Conservation (phyloP, 2,113 vertebrate genomes). For the Zapornia atra region DNA sequence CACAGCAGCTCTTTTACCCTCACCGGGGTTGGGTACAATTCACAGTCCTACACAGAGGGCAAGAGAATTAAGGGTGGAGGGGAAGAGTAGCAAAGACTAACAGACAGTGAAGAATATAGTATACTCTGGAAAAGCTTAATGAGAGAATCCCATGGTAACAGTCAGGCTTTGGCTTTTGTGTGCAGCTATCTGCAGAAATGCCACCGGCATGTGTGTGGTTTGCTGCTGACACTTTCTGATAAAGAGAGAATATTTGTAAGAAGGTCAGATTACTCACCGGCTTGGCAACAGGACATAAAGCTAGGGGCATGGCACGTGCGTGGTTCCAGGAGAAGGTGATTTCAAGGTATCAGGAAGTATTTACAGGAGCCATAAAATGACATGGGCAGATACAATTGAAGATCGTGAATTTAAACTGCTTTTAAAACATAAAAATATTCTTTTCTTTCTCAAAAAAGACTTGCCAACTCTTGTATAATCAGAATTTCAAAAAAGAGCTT, state of each 20-base stretch:
- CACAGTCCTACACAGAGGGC: neutral
- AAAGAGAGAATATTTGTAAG: neutral
- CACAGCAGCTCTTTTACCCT: neutral
- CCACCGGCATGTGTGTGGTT: neutral
- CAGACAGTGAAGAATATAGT: neutral
- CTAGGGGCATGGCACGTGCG: neutral
- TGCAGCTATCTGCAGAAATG: neutral
- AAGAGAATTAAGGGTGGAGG: neutral
- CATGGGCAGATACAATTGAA: neutral
- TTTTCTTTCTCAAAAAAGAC: neutral
- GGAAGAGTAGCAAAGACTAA: constrained; percentile 3
- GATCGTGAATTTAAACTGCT: neutral
- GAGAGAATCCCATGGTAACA: constrained; percentile 41
- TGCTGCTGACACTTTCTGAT: neutral
- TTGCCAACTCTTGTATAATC: neutral
- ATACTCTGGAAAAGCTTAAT: constrained; percentile 14
- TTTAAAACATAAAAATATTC: neutral
- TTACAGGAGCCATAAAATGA: neutral
- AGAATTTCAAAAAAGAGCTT: neutral
- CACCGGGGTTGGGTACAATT: accelerated
- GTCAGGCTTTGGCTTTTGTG: neutral
- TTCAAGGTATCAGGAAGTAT: neutral
- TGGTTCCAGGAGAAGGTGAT: neutral
- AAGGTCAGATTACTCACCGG: neutral
- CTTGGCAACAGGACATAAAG: neutral